phyloP scores from a whole-genome alignment of 1,140 invertebrate species.

The Manduca sexta region DNA sequence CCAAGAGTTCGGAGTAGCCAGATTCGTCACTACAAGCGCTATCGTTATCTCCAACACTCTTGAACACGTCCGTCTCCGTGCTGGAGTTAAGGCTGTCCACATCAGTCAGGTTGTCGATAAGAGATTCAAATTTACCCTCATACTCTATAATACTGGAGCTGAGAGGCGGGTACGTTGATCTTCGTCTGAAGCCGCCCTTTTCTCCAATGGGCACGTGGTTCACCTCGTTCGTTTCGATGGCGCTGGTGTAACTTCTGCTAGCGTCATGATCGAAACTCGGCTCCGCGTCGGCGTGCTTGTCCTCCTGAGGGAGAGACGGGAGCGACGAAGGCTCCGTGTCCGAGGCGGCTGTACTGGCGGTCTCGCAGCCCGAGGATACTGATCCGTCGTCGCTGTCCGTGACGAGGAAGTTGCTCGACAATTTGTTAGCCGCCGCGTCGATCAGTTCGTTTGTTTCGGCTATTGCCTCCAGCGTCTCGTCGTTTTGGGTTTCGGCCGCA shows the following conservation, averaged over 20 bases:
- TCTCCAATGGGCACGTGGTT: slow-evolving; percentile 67
- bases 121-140: slow-evolving; percentile 53
- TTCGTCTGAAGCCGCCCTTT: slow-evolving; percentile 50
- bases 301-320: slow-evolving; percentile 54
- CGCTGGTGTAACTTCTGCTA: slow-evolving; percentile 28
- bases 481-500: slow-evolving; percentile 51
- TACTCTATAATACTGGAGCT: slow-evolving; percentile 28
- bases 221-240: slow-evolving; percentile 47
- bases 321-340: slow-evolving; percentile 68
- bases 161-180: slow-evolving; percentile 65
- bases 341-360: slow-evolving; percentile 81
- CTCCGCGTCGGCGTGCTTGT: slow-evolving; percentile 42
- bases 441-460: slow-evolving; percentile 50
- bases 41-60: slow-evolving; percentile 67
- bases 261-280: slow-evolving; percentile 39
- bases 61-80: slow-evolving; percentile 55
- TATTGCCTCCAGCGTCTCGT: slow-evolving; percentile 59
- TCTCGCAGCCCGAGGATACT: slow-evolving; percentile 85
- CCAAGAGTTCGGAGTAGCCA: slow-evolving; percentile 73
- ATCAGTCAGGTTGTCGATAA: slow-evolving; percentile 58
- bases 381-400: slow-evolving; percentile 81
- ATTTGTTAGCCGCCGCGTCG: slow-evolving; percentile 33
- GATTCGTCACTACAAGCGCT: slow-evolving; percentile 75
- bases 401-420: slow-evolving; percentile 66
- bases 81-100: slow-evolving; percentile 51